Evolutionary conservation across 1,140 invertebrate species (phyloP), one percentile per base, ranked within the genome.

Genomic region (Bradynema listronoti): DNA sequence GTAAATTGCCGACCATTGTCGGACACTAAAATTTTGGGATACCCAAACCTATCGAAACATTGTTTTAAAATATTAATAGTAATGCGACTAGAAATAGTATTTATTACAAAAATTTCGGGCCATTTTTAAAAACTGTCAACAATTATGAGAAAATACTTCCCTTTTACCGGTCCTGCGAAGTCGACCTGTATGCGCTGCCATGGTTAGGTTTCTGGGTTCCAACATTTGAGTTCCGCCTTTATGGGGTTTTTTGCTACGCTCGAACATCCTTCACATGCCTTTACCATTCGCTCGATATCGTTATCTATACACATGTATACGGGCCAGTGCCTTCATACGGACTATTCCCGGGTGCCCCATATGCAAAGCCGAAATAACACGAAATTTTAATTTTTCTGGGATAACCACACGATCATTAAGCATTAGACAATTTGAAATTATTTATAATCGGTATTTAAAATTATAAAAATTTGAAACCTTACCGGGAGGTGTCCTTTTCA

Each of bases 261-360:
- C 1, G 42, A 43, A 1, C 55, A 56, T 0, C 29, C 11, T n/a
- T 43, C 14, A 59, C 55, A 56, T 27, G 25, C 58, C 1, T 49
- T 24, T 14, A 56, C 55, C 2, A 56, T n/a, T 5, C 24, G 27
- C 24, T 56, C 55, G 22, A 56, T 56, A 32, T 56, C 55, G 50
- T 43, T 11, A 54, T 56, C 55, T 27, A 56, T 24, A 53, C 47
- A 56, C n/a, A 58, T 56, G 33, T 11, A 65, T 71, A n/a, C 82
- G 46, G 1, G 84, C 75, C 14, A 82, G 45, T 0, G 71, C 61
- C 70, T 85, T 85, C 82, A 84, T 85, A 0, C 71, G 75, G 0
- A 78, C 78, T 7, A 83, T 80, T 4, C 83, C 82, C n/a, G 78
- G 76, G 65, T 84, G 83, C 2, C 76, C 79, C 9, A 57, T 52